These are phyloP conservation scores for Antechinus stuartii DNA, from an alignment of 2,113 vertebrate species.

Conservation along the genomic window DNA sequence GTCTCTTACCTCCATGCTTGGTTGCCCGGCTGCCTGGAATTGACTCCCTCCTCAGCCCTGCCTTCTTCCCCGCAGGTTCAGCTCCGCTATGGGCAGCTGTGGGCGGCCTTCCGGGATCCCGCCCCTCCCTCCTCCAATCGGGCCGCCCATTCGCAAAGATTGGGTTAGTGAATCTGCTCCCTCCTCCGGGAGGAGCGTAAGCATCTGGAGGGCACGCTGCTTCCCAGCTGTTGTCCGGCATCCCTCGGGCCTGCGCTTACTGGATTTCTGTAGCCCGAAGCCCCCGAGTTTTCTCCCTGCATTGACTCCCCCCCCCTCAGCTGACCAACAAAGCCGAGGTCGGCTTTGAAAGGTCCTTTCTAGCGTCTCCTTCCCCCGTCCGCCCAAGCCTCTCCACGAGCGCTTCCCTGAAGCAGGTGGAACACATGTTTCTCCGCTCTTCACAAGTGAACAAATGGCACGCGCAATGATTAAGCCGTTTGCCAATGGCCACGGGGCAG, in stretches of 20 bases:
- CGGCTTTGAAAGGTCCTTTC: not conserved
- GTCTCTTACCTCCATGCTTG: not conserved
- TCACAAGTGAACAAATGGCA: not conserved
- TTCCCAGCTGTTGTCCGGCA: not conserved
- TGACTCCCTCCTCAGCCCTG: not conserved
- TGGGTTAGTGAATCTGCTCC: too few species aligned
- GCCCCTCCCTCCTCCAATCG: not conserved
- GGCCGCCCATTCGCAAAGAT: too few species aligned
- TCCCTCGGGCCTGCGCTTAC: too few species aligned
- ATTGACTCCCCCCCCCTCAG: too few species aligned
- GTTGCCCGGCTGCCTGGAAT: not conserved
- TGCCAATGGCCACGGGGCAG: not conserved
- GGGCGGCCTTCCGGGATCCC: not conserved
- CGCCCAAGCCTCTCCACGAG: too few species aligned
- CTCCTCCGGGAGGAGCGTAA: not conserved
- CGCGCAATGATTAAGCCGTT: not conserved
- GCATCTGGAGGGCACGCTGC: not conserved
- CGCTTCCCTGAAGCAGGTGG: not conserved
- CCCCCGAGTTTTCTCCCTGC: too few species aligned
- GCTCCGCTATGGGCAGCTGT: not conserved
- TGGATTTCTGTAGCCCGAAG: not conserved
- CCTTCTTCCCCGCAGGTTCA: not conserved
- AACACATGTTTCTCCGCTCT: not conserved
- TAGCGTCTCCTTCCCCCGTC: not conserved
- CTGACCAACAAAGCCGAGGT: not conserved